Evolutionary conservation across 2,113 vertebrate genomes (phyloP).

Genomic region (Galemys pyrenaicus): DNA sequence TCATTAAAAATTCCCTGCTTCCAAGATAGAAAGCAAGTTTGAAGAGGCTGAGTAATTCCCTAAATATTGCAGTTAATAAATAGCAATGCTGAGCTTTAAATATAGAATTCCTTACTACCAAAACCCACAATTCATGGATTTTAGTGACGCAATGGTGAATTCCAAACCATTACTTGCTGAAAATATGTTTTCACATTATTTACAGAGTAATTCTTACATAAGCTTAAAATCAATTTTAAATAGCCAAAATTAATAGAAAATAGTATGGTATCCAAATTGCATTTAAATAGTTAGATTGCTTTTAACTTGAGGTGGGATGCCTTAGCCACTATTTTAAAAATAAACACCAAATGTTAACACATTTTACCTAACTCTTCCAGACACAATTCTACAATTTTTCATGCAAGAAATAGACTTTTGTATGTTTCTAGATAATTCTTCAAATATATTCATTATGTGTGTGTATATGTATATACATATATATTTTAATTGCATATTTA

Average conservation of each 20-base stretch:
- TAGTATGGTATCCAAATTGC: neutral
- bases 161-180: neutral
- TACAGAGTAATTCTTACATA: neutral
- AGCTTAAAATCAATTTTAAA: neutral
- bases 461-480: neutral
- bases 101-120: neutral
- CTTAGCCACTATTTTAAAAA: conserved; percentile 28
- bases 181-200: neutral
- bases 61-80: conserved; percentile 5
- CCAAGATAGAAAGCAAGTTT: neutral
- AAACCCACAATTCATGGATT: neutral
- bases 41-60: neutral
- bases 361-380: neutral
- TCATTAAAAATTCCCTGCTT: neutral
- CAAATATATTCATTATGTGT: neutral
- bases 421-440: neutral
- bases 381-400: neutral
- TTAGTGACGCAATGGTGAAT: neutral
- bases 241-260: neutral
- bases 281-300: neutral
- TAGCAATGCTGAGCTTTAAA: neutral
- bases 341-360: neutral
- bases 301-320: neutral
- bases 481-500: neutral
- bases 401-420: neutral